Evolutionary conservation across 2,888 invertebrate species (phyloP).

Genomic region (Geotrupes spiniger): DNA sequence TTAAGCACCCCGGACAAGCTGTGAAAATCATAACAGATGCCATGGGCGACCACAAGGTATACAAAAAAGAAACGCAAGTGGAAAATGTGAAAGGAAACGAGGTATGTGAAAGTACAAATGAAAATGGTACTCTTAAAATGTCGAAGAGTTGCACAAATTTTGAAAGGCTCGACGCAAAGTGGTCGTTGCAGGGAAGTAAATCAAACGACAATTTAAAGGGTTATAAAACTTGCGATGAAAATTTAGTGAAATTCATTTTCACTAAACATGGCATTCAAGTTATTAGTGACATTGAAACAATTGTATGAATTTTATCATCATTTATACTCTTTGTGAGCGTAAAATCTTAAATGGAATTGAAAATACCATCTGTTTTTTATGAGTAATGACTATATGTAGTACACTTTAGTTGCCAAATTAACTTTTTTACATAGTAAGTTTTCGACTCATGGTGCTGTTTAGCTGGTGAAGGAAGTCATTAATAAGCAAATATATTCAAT

Average conservation of each 20-base stretch:
- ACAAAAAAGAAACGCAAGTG: conserved; percentile 28
- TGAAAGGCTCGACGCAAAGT: conserved; percentile 30
- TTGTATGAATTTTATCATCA: conserved; percentile 50
- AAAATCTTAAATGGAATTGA: too few relatives aligned
- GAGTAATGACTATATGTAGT: too few relatives aligned
- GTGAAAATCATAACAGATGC: conserved; percentile 66
- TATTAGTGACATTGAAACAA: conserved; percentile 75
- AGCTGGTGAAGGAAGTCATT: too few relatives aligned
- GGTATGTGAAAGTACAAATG: conserved; percentile 35
- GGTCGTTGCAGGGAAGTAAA: conserved; percentile 28
- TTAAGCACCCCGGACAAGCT: conserved; percentile 66
- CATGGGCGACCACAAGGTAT: conserved; percentile 47
- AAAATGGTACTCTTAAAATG: conserved; percentile 36
- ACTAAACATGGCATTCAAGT: conserved; percentile 77
- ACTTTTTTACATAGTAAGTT: too few relatives aligned
- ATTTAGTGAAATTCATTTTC: conserved; percentile 67
- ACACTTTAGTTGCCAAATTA: too few relatives aligned
- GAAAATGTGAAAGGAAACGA: conserved; percentile 26
- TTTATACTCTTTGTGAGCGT: too few relatives aligned
- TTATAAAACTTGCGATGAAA: conserved; percentile 50
- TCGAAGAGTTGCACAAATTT: conserved; percentile 47
- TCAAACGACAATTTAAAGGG: conserved; percentile 53
- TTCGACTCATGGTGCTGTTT: too few relatives aligned
- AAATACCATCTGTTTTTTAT: too few relatives aligned
- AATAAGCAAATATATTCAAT: too few relatives aligned